Conservation (phyloP, 2,113 vertebrate genomes). For the Ceyx cyanopectus region DNA sequence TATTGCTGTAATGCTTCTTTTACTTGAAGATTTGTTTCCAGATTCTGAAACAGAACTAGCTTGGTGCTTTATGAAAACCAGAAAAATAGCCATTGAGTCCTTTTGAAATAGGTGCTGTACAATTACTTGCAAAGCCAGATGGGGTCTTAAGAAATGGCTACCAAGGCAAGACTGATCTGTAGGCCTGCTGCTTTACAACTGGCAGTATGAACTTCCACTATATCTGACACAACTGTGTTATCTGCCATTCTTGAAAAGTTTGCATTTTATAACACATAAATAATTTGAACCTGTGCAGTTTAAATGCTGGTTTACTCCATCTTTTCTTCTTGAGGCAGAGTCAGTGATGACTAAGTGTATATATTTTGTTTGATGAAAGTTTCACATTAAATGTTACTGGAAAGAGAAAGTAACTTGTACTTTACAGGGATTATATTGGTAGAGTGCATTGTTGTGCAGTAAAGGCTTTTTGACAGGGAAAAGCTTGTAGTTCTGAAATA, state of each 20-base stretch:
- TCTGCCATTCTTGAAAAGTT: neutral
- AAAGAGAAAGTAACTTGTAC: neutral
- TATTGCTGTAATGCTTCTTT: neutral
- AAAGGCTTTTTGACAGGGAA: neutral
- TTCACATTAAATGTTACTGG: neutral
- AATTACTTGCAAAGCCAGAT: neutral
- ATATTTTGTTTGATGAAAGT: neutral
- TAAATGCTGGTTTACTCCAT: neutral
- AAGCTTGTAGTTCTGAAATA: neutral
- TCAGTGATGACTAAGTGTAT: neutral
- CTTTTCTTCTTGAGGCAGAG: neutral
- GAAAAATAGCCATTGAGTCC: neutral
- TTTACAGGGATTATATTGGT: neutral
- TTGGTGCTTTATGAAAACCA: neutral
- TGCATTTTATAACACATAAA: neutral
- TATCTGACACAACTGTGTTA: neutral
- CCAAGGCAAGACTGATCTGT: neutral
- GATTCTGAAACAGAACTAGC: neutral
- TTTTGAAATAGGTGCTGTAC: neutral
- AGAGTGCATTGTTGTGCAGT: neutral
- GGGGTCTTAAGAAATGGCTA: neutral
- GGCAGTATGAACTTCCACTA: neutral
- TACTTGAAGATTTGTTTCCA: neutral
- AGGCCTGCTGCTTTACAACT: neutral
- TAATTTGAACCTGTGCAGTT: neutral